Base-by-base conservation (phyloP, 1,140 invertebrate species). In the Trachymyrmex septentrionalis region DNA sequence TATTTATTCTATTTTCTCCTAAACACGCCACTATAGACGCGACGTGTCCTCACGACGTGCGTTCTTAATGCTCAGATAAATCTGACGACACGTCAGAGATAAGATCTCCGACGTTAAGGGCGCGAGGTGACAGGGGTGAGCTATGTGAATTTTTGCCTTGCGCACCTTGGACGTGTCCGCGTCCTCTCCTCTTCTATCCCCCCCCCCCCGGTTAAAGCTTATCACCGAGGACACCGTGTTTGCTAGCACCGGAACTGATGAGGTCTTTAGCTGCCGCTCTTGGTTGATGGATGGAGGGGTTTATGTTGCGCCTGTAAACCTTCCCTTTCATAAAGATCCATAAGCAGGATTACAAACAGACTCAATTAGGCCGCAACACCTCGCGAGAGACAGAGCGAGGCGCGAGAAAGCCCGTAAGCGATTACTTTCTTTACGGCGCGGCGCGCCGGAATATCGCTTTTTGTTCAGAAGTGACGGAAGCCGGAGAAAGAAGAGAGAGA, bases 281-380 rank as follows among this genome's bases (percentile, higher is more conserved):
- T 61, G 75, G 21, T 88, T 92, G 92, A 93, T 91, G 92, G 88
- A 93, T 92, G 92, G 86, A 90, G 88, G 87, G 88, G 91, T 90
- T 92, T 89, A 91, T 85, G 73, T 86, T 82, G 88, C 77, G 86
- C 90, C 88, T 90, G 90, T 92, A 93, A 93, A 93, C 88, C 89
- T 88, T 90, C 90, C 87, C 90, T 92, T 91, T 91, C 90, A 88
- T 87, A 91, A 91, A 91, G 91, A 92, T 87, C 90, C 91, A 89
- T 91, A 91, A 92, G 92, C 92, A 86, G 86, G 88, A 92, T 92
- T 92, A 90, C 89, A 89, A 91, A 92, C 91, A 92, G 88, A 88
- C 89, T 92, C 92, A 93, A 93, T 93, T 93, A 93, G 89, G 88
- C 81, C 86, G 87, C 81, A 86, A 90, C 82, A 75, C 78, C 72